These are phyloP conservation scores for Acleris sparsana DNA, from an alignment of 2,888 invertebrate species.

Conservation along the genomic window DNA sequence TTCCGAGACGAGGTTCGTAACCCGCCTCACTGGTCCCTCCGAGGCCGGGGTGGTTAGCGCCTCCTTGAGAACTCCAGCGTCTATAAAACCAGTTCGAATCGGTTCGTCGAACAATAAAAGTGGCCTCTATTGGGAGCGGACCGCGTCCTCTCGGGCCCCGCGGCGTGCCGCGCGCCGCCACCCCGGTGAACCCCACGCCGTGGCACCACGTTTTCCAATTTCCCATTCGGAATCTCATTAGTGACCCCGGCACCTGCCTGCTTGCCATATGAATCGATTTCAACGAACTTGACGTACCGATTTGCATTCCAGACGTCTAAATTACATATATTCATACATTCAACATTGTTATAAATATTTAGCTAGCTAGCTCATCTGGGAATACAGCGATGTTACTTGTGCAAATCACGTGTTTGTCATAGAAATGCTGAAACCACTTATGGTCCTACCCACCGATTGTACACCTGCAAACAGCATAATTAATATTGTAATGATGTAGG, in stretches of 20 bases:
- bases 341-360: constrained; percentile 10
- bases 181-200: constrained; percentile 31
- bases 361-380: constrained; percentile 14
- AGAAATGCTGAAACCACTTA: not conserved
- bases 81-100: constrained; percentile 73
- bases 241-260: constrained; percentile 37
- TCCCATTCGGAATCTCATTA: constrained; percentile 39
- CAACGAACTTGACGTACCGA: not conserved
- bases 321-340: constrained; percentile 21
- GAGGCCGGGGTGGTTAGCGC: constrained; percentile 50
- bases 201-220: constrained; percentile 19
- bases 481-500: too few species aligned
- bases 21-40: constrained; percentile 39
- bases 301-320: constrained; percentile 29
- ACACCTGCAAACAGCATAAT: too few species aligned
- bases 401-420: not conserved
- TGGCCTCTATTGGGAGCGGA: constrained; percentile 73
- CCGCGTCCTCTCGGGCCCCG: constrained; percentile 67
- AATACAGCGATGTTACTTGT: not conserved
- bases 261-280: constrained; percentile 41
- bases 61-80: constrained; percentile 58
- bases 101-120: constrained; percentile 71
- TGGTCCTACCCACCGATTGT: too few species aligned
- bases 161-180: constrained; percentile 35
- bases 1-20: not conserved